A percentile compares a stretch with the other conserved stretches of the same genome.
These are phyloP conservation scores for Ginglymostoma cirratum DNA, from an alignment of 2,113 vertebrate genomes.

Conservation along the genomic window DNA sequence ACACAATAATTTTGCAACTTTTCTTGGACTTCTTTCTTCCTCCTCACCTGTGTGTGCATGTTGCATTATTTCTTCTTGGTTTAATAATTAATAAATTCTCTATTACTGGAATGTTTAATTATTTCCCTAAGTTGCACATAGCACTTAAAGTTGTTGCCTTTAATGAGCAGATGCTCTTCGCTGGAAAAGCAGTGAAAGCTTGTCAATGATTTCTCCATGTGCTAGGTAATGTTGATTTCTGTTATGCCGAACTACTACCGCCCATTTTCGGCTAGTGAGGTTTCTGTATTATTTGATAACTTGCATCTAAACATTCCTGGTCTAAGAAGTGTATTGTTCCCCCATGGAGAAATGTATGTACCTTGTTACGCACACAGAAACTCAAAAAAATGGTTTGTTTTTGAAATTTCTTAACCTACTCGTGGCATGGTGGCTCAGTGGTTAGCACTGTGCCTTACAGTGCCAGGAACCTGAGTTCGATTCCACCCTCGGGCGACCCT, in stretches of 20 bases:
- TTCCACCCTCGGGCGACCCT: too few relatives aligned
- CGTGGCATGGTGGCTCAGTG: too few relatives aligned
- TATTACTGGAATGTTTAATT: neutral
- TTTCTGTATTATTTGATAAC: neutral
- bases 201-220: neutral
- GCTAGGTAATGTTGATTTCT: neutral
- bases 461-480: too few relatives aligned
- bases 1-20: too few relatives aligned
- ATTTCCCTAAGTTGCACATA: neutral
- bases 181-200: neutral
- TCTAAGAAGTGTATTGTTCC: neutral
- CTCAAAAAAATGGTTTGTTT: neutral
- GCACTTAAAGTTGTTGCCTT: neutral
- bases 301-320: neutral
- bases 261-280: neutral
- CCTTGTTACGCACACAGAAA: neutral
- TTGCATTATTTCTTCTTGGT: too few relatives aligned
- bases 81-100: too few relatives aligned
- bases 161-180: neutral
- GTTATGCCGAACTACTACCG: too few relatives aligned
- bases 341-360: neutral
- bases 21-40: too few relatives aligned
- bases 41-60: too few relatives aligned
- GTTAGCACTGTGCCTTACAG: too few relatives aligned
- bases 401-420: neutral